These are phyloP conservation scores for Thinocorus orbignyianus DNA, from an alignment of 2,113 vertebrate genomes.

Conservation along the genomic window DNA sequence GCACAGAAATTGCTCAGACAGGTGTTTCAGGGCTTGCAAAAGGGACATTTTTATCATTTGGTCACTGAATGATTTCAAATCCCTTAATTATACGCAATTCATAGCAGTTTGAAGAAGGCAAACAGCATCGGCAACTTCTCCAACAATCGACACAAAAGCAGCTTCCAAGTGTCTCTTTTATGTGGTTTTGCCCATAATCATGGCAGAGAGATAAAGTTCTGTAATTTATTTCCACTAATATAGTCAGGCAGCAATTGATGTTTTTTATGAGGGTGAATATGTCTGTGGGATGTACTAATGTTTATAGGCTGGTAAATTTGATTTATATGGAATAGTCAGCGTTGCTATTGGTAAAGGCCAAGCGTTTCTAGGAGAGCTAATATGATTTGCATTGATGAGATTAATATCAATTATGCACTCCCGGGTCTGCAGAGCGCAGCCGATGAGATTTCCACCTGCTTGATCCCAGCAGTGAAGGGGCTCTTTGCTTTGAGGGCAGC, in stretches of 20 bases:
- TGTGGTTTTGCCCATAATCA: not conserved
- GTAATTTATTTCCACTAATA: slow-evolving; percentile 41
- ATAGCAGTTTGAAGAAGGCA: not conserved
- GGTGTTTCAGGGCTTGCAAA: not conserved
- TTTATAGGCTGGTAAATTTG: slow-evolving; percentile 45
- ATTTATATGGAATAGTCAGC: not conserved
- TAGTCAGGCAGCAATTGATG: slow-evolving; percentile 6
- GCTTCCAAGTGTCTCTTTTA: slow-evolving; percentile 29
- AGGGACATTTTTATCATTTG: not conserved
- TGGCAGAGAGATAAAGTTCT: slow-evolving; percentile 24
- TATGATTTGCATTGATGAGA: slow-evolving; percentile 31
- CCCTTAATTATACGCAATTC: not conserved
- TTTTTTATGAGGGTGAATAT: slow-evolving; percentile 26
- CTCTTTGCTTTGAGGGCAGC: not conserved
- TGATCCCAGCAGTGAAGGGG: not conserved
- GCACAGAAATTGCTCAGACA: not conserved
- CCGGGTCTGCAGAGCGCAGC: not conserved
- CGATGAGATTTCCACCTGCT: not conserved
- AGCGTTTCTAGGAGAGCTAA: not conserved
- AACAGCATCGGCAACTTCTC: not conserved
- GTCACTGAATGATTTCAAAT: not conserved
- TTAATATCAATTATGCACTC: slow-evolving; percentile 16
- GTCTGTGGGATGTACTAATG: not conserved
- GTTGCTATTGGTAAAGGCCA: not conserved
- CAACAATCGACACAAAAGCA: not conserved